phyloP scores from a whole-genome alignment of 2,888 invertebrate genomes.

The Coleophora flavipennella region DNA sequence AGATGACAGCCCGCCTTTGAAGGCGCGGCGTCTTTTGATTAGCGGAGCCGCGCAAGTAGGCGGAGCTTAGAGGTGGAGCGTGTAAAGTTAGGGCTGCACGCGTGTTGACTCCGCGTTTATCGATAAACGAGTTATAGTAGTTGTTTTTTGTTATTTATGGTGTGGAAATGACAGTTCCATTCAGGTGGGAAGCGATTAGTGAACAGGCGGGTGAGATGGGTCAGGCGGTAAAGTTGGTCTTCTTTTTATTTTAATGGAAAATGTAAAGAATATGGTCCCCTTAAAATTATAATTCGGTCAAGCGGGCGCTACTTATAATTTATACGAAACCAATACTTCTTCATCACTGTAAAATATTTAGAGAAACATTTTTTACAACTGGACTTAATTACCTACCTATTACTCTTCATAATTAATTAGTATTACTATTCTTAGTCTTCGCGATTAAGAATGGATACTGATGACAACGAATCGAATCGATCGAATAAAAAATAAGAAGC shows the following conservation, averaged over 20 bases:
- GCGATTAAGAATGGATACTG: too few relatives aligned
- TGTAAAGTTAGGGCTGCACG: constrained; percentile 44
- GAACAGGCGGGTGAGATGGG: constrained; percentile 32
- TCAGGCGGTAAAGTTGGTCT: constrained; percentile 16
- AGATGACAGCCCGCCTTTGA: constrained; percentile 34
- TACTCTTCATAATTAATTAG: too few relatives aligned
- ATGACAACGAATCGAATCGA: too few relatives aligned
- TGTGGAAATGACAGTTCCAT: constrained; percentile 52
- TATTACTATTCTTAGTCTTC: too few relatives aligned
- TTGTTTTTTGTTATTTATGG: constrained; percentile 53
- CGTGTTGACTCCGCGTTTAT: constrained; percentile 37
- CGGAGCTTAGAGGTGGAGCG: constrained; percentile 44
- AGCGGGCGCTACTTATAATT: too few relatives aligned
- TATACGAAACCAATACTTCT: too few relatives aligned
- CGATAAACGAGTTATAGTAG: constrained; percentile 56
- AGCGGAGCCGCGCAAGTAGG: constrained; percentile 38
- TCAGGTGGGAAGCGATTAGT: constrained; percentile 28
- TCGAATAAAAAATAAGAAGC: too few relatives aligned
- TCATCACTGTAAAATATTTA: too few relatives aligned
- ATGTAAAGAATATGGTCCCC: not conserved
- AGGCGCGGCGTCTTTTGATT: constrained; percentile 33
- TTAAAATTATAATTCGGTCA: too few relatives aligned
- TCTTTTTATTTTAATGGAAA: constrained; percentile 13
- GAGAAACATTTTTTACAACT: too few relatives aligned
- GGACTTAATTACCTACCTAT: too few relatives aligned